Conservation (phyloP, 2,888 invertebrate species). For the Pammene aurita region DNA sequence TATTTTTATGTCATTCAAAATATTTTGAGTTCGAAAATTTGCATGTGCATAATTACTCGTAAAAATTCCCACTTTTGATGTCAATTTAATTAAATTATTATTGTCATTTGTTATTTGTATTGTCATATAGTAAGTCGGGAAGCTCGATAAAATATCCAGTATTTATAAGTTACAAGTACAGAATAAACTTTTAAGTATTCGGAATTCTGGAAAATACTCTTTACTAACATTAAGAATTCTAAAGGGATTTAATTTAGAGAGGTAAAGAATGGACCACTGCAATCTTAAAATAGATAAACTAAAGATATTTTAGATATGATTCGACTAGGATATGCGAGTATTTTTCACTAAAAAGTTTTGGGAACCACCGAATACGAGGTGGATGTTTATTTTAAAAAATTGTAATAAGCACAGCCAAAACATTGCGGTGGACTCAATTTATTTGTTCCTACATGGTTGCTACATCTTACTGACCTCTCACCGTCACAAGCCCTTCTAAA, state of each 20-base stretch:
- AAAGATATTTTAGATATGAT: constrained; percentile 47
- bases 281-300: constrained; percentile 52
- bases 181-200: constrained; percentile 41
- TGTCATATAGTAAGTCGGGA: constrained; percentile 72
- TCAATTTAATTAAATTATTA: constrained; percentile 50
- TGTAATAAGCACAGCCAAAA: constrained; percentile 79
- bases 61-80: constrained; percentile 14
- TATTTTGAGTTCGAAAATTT: not conserved
- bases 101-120: constrained; percentile 67
- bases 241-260: constrained; percentile 53
- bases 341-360: constrained; percentile 45
- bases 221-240: constrained; percentile 49
- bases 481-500: constrained; percentile 21
- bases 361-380: constrained; percentile 60
- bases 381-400: constrained; percentile 56
- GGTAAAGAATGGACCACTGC: constrained; percentile 67
- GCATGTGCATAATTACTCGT: constrained; percentile 5
- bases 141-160: constrained; percentile 66
- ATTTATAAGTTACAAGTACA: constrained; percentile 35
- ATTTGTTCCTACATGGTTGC: constrained; percentile 56
- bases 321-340: constrained; percentile 54
- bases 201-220: constrained; percentile 48
- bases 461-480: constrained; percentile 18
- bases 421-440: constrained; percentile 74
- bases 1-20: not conserved